These are phyloP conservation scores for Craseonycteris thonglongyai DNA, from an alignment of 2,113 vertebrate species.

Conservation along the genomic window DNA sequence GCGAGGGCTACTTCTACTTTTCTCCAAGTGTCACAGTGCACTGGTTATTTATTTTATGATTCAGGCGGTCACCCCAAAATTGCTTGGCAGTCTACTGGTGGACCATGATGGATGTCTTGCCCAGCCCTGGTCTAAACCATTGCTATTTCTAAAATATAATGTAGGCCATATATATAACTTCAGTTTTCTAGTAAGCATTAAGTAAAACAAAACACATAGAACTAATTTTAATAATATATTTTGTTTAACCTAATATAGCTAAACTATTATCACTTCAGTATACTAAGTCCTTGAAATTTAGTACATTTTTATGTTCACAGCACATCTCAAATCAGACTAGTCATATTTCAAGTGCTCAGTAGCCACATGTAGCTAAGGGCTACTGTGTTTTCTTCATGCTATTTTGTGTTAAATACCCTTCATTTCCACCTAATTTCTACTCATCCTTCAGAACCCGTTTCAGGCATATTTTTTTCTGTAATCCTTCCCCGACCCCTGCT, in stretches of 20 bases:
- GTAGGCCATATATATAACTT: not conserved
- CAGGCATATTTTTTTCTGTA: not conserved
- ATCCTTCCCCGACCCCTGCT: too few relatives aligned
- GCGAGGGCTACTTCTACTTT: too few relatives aligned
- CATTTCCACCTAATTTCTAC: not conserved
- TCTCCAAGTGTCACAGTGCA: too few relatives aligned
- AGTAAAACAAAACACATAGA: not conserved
- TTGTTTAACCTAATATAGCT: not conserved
- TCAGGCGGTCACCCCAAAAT: too few relatives aligned
- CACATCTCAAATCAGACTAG: not conserved
- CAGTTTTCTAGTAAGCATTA: not conserved
- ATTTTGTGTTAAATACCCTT: not conserved
- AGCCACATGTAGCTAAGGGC: not conserved
- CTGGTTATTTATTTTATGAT: too few relatives aligned
- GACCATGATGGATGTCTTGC: too few relatives aligned
- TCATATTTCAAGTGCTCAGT: not conserved
- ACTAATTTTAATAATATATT: not conserved
- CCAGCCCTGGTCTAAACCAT: too few relatives aligned
- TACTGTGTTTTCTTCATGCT: not conserved
- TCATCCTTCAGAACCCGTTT: not conserved
- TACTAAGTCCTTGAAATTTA: not conserved
- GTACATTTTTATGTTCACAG: not conserved
- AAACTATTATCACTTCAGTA: not conserved
- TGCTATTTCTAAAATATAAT: not conserved
- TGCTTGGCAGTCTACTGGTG: too few relatives aligned